Conservation (phyloP, 1,140 invertebrate species). For the Pentalonia nigronervosa region DNA sequence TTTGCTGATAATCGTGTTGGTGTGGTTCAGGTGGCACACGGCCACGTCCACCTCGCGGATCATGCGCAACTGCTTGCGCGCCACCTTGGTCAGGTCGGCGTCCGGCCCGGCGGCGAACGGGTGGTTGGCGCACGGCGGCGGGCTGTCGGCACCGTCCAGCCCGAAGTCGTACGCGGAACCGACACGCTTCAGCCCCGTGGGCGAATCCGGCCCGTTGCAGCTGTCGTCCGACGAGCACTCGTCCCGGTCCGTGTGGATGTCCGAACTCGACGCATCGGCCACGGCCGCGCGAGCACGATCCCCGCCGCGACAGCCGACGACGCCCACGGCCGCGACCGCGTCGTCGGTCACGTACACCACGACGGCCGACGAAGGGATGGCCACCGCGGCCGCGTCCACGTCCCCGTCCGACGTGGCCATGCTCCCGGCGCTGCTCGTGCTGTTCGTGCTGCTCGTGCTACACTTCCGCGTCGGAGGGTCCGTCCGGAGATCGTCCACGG, state of each 20-base stretch:
- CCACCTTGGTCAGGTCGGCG: slow-evolving; percentile 39
- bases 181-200: slow-evolving; percentile 19
- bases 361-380: neutral
- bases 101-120: neutral
- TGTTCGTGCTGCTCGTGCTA: slow-evolving; percentile 36
- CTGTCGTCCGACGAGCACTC: slow-evolving; percentile 45
- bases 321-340: neutral
- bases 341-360: neutral
- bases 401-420: neutral
- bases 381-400: neutral
- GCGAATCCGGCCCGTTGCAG: slow-evolving; percentile 37
- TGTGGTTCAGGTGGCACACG: slow-evolving; percentile 81
- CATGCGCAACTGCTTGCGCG: slow-evolving; percentile 77
- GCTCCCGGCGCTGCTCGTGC: neutral
- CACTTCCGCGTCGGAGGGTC: slow-evolving; percentile 39
- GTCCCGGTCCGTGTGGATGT: slow-evolving; percentile 49
- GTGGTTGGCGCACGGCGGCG: neutral
- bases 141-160: slow-evolving; percentile 3
- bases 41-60: slow-evolving; percentile 79
- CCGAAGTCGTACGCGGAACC: slow-evolving; percentile 44
- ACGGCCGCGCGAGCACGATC: neutral
- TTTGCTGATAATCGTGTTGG: slow-evolving; percentile 81
- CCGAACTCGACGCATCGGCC: neutral
- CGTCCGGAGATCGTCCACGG: slow-evolving; percentile 10
- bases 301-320: neutral